A percentile compares a stretch with the other conserved stretches of the same genome.
phyloP scores from a whole-genome alignment of 1,140 invertebrate species.

The Laupala kohalensis region DNA sequence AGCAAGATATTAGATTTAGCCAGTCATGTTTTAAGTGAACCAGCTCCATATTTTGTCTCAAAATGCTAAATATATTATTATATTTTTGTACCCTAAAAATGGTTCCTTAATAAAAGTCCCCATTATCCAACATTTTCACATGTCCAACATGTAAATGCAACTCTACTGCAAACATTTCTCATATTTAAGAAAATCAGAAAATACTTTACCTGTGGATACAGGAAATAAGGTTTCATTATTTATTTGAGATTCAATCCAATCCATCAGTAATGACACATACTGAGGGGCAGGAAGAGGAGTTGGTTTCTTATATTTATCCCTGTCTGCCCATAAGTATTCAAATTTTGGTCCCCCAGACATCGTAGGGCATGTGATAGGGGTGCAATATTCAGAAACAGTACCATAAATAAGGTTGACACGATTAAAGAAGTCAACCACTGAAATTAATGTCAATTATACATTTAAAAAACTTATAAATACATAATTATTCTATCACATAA shows the following conservation, averaged over 20 bases:
- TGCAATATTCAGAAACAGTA: conserved; percentile 79
- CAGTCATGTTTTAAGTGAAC: too few species aligned
- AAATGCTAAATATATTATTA: too few species aligned
- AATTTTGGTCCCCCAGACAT: conserved; percentile 83
- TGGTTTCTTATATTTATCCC: conserved; percentile 66
- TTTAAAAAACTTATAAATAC: not conserved
- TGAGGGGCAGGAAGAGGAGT: conserved; percentile 74
- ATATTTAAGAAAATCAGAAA: not conserved
- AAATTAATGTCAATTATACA: not conserved
- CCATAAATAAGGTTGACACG: conserved; percentile 89
- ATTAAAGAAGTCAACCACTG: conserved; percentile 94
- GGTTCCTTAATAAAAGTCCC: too few species aligned
- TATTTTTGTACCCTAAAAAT: too few species aligned
- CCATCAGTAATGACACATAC: conserved; percentile 81
- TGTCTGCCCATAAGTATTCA: conserved; percentile 91
- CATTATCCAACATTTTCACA: too few species aligned
- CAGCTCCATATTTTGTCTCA: too few species aligned
- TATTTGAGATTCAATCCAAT: conserved; percentile 88
- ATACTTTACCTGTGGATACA: conserved; percentile 48
- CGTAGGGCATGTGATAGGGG: conserved; percentile 71
- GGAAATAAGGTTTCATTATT: conserved; percentile 84
- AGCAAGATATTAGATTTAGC: too few species aligned
- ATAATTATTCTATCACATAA: too few species aligned
- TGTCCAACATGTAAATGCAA: too few species aligned
- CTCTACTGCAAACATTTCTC: too few species aligned